These are phyloP conservation scores for Ormyrus rosae DNA, from an alignment of 2,888 invertebrate species.

Conservation along the genomic window DNA sequence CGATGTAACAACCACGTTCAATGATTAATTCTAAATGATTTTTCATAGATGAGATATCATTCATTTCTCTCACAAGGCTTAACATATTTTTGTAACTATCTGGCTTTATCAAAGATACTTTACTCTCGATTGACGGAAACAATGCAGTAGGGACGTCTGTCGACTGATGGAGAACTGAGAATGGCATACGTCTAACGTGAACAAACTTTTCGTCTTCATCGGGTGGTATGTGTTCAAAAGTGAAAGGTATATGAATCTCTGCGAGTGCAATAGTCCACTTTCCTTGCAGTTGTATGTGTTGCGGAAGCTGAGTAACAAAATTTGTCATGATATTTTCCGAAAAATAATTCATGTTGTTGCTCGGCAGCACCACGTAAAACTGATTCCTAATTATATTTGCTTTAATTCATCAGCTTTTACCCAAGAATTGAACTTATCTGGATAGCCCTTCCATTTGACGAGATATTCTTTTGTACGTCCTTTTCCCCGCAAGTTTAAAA, in stretches of 20 bases:
- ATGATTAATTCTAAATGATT: background rate
- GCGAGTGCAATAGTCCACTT: conserved; percentile 59
- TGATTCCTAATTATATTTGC: conserved; percentile 32
- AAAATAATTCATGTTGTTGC: conserved; percentile 62
- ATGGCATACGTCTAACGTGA: background rate
- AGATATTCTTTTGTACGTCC: background rate
- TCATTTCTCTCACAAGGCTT: background rate
- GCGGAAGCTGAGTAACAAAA: conserved; percentile 62
- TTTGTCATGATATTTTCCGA: conserved; percentile 61
- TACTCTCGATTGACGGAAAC: background rate
- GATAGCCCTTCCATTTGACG: background rate
- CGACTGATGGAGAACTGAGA: background rate
- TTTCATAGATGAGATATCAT: background rate
- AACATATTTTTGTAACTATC: background rate
- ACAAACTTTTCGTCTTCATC: background rate
- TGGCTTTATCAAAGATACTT: background rate
- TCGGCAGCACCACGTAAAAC: conserved; percentile 61
- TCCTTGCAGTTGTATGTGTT: conserved; percentile 57
- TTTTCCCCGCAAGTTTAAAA: background rate
- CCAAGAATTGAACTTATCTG: conserved; percentile 20
- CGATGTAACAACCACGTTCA: background rate
- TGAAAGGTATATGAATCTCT: conserved; percentile 70
- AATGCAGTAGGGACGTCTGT: background rate
- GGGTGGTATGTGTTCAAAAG: background rate
- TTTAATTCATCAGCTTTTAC: background rate